Percentiles rank a stretch among this genome's conserved stretches.
Evolutionary conservation across 2,113 vertebrate genomes (phyloP).

Genomic region (Acrocephalus arundinaceus): DNA sequence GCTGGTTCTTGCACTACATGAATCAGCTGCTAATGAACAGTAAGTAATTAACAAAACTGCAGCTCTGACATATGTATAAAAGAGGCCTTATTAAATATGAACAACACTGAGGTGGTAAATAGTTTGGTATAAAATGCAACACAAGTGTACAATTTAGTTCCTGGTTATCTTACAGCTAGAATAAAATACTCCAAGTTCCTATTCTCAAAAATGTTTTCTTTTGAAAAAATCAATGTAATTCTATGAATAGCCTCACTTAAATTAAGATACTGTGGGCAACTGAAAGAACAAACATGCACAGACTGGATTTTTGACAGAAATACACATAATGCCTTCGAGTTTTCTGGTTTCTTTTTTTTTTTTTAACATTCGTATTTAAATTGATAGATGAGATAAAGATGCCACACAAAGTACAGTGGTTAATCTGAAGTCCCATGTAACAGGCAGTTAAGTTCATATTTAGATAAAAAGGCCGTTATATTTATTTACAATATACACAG

Average conservation of each 20-base stretch:
- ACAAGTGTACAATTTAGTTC: slow-evolving; percentile 34
- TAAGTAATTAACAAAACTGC: slow-evolving; percentile 33
- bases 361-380: slow-evolving; percentile 72
- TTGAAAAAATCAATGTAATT: slow-evolving; percentile 55
- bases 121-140: slow-evolving; percentile 64
- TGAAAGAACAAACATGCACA: slow-evolving; percentile 69
- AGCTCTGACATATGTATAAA: slow-evolving; percentile 36
- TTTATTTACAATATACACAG: slow-evolving; percentile 96
- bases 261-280: slow-evolving; percentile 69
- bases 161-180: slow-evolving; percentile 50
- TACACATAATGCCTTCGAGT: slow-evolving; percentile 64
- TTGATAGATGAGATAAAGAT: slow-evolving; percentile 71
- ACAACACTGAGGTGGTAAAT: slow-evolving; percentile 66
- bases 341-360: not conserved
- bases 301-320: slow-evolving; percentile 62
- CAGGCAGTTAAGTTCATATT: slow-evolving; percentile 83
- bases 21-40: slow-evolving; percentile 21
- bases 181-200: slow-evolving; percentile 66
- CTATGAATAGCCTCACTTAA: slow-evolving; percentile 68
- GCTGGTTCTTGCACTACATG: slow-evolving; percentile 45
- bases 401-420: slow-evolving; percentile 78
- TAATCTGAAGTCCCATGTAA: slow-evolving; percentile 87
- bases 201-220: slow-evolving; percentile 56
- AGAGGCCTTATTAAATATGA: slow-evolving; percentile 59
- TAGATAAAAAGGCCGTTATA: slow-evolving; percentile 92